These are phyloP conservation scores for Nomia melanderi DNA, from an alignment of 1,140 invertebrate genomes.

Conservation along the genomic window DNA sequence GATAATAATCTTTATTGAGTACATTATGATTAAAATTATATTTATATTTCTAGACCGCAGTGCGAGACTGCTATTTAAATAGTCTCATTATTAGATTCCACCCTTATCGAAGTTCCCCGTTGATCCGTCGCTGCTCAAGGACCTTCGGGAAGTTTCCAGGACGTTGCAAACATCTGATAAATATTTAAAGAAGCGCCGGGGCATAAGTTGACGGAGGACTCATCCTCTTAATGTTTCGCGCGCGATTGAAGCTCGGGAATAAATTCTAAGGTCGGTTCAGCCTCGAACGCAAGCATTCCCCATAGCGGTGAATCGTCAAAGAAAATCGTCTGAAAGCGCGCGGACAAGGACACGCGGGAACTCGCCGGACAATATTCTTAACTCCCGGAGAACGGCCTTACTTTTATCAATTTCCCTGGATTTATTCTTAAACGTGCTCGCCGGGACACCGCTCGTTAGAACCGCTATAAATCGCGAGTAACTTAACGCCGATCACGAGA, in stretches of 20 bases:
- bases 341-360: background rate
- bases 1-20: too few relatives aligned
- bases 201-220: background rate
- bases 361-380: background rate
- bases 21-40: too few relatives aligned
- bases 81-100: too few relatives aligned
- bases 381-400: too few relatives aligned
- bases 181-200: conserved; percentile 33
- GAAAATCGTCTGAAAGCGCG: background rate
- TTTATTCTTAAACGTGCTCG: too few relatives aligned
- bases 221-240: conserved; percentile 13
- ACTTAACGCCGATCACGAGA: too few relatives aligned
- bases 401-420: too few relatives aligned
- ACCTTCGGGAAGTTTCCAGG: background rate
- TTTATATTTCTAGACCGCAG: too few relatives aligned
- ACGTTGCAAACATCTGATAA: conserved; percentile 11
- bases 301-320: background rate
- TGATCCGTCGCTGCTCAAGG: background rate
- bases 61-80: too few relatives aligned
- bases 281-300: background rate
- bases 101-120: background rate
- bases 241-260: conserved; percentile 19
- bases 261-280: conserved; percentile 23
- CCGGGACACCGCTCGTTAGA: too few relatives aligned
- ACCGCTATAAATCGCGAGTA: too few relatives aligned